Base-by-base conservation (phyloP, 2,888 invertebrate genomes). In the Phorcus lineatus region DNA sequence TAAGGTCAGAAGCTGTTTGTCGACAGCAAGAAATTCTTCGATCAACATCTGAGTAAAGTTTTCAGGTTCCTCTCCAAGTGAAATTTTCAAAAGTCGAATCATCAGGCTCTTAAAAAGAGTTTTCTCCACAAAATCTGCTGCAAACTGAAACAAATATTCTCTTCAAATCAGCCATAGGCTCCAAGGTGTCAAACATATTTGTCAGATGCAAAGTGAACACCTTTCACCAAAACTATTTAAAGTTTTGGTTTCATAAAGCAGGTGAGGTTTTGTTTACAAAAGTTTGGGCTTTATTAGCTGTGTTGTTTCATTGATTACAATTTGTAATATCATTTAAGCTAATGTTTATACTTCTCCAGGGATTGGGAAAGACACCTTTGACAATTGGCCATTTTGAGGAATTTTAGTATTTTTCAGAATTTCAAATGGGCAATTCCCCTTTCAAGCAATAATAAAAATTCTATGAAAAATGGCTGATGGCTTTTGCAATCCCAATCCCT, bases 61-160 rank as follows among this genome's bases (percentile, higher is more conserved):
- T 19, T 82, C 78, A 24, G 77, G 82, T 40, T 77, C 77, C 7
- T 85, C 86, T 0, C 86, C 84, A 16, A 88, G 66, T 7, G 88
- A 82, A 13, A 87, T 82, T 79, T 88, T 89, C 67, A 91, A 80
- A 16, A 91, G 84, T 55, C 89, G 85, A 13, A 91, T 87, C 87
- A 92, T 88, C 11, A 93, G 82, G 31, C 89, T 88, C 91, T 96
- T 96, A 84, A 97, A 96, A 22, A 98, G 94, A 88, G 97, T 96
- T 88, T 97, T 97, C 92, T 96, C 96, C 77, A 97, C 97, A 94
- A 96, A 98, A 92, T 98, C 97, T 24, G 98, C 97, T 77, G 98
- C 98, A 94, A 92, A 92, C 93, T 93, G 90, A 76, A 92, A 93
- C 86, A 81, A 83, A 85, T 88, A 84, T 47, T 13, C 6, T 47